Evolutionary conservation across 2,113 vertebrate genomes (phyloP), one percentile per base, ranked within the genome.

Genomic region (Oostethus manadensis): DNA sequence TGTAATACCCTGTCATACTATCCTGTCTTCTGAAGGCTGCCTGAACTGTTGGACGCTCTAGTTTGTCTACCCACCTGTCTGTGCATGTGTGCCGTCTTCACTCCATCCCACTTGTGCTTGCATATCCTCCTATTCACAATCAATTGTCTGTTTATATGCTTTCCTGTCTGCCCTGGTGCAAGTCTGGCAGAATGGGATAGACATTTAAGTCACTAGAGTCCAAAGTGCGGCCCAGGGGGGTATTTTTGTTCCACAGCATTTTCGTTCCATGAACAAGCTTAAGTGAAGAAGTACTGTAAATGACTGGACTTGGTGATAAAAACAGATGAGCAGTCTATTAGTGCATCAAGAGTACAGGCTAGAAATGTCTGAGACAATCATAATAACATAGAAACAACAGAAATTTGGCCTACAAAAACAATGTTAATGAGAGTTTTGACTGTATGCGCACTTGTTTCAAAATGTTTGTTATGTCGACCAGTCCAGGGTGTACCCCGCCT

Each of bases 101-200:
- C n/a, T n/a, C n/a, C n/a, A n/a, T n/a, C n/a, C n/a, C n/a, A n/a
- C 23, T 26, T 26, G 23, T 26, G 23, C 23, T 22, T 70, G 63
- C 66, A 55, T 63, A 58, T 63, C 54, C 23, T 60, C 22, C 42
- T 65, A 47, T 75, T 42, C n/a, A 18, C 18, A 53, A 33, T 44
- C 48, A 21, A 3, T 42, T 54, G 62, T 61, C 23, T 33, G 58
- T 63, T 56, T 72, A 65, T 64, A 56, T 56, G 26, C 23, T 35
- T 38, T 57, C 51, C 21, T 15, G 55, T 82, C 66, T 64, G 74
- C 78, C 69, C 75, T 69, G 73, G 62, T 73, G 70, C 81, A 84
- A 79, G 71, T 75, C 64, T 40, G 44, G 56, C 38, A 82, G 82
- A 86, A 76, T 81, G 77, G 65, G 61, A 82, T 78, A 71, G 65